Conservation (phyloP, 2,797 vertebrate species). For the Poeciliopsis presidionis region DNA sequence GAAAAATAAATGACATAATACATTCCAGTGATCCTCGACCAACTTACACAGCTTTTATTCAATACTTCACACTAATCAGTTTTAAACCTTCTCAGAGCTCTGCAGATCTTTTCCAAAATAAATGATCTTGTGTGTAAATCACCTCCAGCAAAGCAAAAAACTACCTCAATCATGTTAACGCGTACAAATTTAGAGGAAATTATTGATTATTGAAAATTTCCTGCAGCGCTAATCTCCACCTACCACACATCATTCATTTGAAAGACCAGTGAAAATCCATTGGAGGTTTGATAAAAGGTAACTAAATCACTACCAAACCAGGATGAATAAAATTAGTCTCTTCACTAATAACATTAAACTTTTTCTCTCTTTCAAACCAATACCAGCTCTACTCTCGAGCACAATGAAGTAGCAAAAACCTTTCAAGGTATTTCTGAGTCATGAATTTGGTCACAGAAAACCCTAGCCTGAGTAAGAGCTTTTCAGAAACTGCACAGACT, state of each 20-base stretch:
- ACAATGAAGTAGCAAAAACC: not conserved
- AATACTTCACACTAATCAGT: slow-evolving; percentile 11
- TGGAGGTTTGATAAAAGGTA: not conserved
- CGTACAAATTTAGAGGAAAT: not conserved
- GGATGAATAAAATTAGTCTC: not conserved
- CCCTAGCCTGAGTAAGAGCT: not conserved
- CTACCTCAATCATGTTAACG: not conserved
- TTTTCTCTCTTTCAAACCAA: not conserved
- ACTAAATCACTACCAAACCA: not conserved
- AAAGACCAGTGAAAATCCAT: not conserved
- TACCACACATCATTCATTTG: not conserved
- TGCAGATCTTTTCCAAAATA: slow-evolving; percentile 35
- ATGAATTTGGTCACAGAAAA: not conserved
- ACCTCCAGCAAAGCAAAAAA: not conserved
- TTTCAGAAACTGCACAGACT: not conserved
- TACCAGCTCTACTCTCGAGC: not conserved
- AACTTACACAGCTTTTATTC: slow-evolving; percentile 5
- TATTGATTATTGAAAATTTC: not conserved
- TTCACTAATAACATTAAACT: not conserved
- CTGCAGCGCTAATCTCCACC: not conserved
- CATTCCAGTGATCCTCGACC: slow-evolving; percentile 14
- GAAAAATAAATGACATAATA: slow-evolving; percentile 13
- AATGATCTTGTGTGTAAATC: slow-evolving; percentile 21
- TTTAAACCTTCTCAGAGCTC: slow-evolving; percentile 19
- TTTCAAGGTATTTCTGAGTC: not conserved